Evolutionary conservation across 2,113 vertebrate species (phyloP), one percentile per base, ranked within the genome.

Genomic region (Laticauda colubrina): DNA sequence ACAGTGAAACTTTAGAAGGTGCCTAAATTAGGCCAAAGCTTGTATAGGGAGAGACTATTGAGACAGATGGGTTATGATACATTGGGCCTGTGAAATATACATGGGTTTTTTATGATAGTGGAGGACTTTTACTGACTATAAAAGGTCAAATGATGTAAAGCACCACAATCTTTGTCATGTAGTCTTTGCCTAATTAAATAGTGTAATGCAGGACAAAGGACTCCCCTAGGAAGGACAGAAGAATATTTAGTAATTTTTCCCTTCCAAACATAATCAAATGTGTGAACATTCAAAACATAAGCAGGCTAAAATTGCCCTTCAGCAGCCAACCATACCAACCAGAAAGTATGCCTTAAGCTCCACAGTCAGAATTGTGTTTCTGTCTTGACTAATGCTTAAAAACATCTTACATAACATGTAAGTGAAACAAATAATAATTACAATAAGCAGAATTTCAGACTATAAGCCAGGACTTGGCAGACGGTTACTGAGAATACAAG

Each of bases 21-120:
- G 23, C 94, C 90, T 91, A 90, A 54, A 90, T 95, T 92, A 81
- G 39, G 93, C 90, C 91, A 95, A 92, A 95, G 90, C n/a, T 57
- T 89, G 89, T 45, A 59, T 9, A 89, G 34, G 93, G 54, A 1
- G 92, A 94, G 93, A 93, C 57, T 91, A 57, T 94, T 94, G 85
- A 57, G 61, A 57, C 85, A 96, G 93, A 95, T 57, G n/a, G 54
- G 90, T 90, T 88, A 95, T 64, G 86, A 94, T 2, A 85, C 0
- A 0, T 87, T 89, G 23, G 56, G 55, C 20, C 88, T 86, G 12
- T 94, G 34, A 53, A 85, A 59, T 3, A 4, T 57, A 89, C 93
- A n/a, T 0, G 23, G 51, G 29, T 6, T 88, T 95, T 26, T 93
- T 75, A 91, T 90, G 89, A 85, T 1, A 48, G 57, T 0, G 91